Evolutionary conservation across 1,140 invertebrate genomes (phyloP).

Genomic region (Fopius arisanus): DNA sequence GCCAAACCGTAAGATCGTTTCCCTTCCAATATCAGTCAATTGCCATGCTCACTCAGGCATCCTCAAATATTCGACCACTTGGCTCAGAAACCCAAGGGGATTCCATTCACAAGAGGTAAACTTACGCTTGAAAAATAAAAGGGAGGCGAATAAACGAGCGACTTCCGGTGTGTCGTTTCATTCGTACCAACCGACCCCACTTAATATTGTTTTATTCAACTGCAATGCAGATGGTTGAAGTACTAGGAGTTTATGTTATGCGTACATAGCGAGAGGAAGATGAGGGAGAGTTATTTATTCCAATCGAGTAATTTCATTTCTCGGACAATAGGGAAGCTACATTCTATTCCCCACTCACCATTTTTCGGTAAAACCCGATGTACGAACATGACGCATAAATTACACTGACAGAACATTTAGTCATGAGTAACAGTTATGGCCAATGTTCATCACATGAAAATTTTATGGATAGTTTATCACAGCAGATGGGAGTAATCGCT

Average conservation of each 20-base stretch:
- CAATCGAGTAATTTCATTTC: slow-evolving; percentile 11
- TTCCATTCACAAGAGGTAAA: background rate
- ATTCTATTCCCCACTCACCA: background rate
- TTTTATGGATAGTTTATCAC: background rate
- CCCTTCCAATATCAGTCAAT: background rate
- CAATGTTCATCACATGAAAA: background rate
- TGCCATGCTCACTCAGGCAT: background rate
- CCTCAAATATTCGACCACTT: background rate
- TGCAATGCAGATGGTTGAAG: slow-evolving; percentile 29
- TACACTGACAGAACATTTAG: background rate
- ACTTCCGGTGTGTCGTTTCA: background rate
- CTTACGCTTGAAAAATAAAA: background rate
- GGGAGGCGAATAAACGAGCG: background rate
- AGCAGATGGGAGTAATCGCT: background rate
- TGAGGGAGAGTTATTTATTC: slow-evolving; percentile 2
- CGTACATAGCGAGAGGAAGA: background rate
- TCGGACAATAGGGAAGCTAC: background rate
- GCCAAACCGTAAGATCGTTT: slow-evolving; percentile 9
- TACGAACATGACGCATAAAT: background rate
- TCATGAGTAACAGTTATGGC: background rate
- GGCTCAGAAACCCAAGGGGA: background rate
- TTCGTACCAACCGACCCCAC: background rate
- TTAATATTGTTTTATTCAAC: slow-evolving; percentile 39
- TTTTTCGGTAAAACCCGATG: background rate
- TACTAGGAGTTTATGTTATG: background rate